Evolutionary conservation across 2,797 vertebrate species (phyloP), one percentile per base, ranked within the genome.

Genomic region (Manis crassicaudata): DNA sequence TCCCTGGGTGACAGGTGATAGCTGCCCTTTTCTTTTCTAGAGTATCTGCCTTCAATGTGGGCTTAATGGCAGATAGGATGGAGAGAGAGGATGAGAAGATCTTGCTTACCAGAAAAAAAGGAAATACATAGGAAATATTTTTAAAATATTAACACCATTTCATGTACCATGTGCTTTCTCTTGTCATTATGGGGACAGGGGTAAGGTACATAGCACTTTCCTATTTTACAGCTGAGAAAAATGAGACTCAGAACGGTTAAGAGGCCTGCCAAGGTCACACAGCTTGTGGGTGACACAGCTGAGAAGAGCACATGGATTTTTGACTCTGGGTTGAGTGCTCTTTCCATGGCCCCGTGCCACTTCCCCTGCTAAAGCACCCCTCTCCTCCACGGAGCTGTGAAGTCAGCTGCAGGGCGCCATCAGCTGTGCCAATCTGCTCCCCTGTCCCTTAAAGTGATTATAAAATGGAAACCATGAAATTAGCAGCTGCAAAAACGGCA

Each of bases 391-490:
- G 4, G 89, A 82, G 54, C 79, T 77, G 83, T 84, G 95, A 92
- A 97, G 88, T 93, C 95, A 93, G 86, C 95, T 40, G 5, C 27
- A 20, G 92, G 92, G 70, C 58, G 87, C 90, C 63, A n/a, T 96
- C 87, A 63, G 72, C 84, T 72, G 75, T 3, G 0, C 87, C 97
- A 85, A 43, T 90, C 96, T 95, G 96, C 83, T 97, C 52, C 52
- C 76, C 73, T 95, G 76, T 92, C 93, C 96, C 94, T 94, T 88
- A 92, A 94, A 97, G 89, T 79, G 94, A 96, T 94, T 97, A 88
- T 85, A 97, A 97, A 97, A 96, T 94, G 93, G 29, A 96, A 96
- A 93, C 67, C 43, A 50, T 73, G 77, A 93, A 97, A 50, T 80
- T 96, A 92, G 23, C 86, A 97, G 56, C 76, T 88, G 96, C 84